Evolutionary conservation across 2,888 invertebrate genomes (phyloP), one percentile per base, ranked within the genome.

Genomic region (Ornithoptera alexandrae): DNA sequence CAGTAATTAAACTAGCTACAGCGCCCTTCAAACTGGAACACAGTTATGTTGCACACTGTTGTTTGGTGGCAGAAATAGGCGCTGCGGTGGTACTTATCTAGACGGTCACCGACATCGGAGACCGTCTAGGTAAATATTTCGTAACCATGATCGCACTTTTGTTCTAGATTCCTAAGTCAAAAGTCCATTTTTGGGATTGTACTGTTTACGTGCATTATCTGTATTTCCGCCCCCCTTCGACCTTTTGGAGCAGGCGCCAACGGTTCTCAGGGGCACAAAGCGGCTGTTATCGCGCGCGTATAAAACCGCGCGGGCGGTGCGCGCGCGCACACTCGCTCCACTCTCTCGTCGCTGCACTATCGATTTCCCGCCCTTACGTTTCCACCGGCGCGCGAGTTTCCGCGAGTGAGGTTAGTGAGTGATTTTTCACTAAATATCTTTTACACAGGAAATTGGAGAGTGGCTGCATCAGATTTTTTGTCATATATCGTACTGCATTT

Each of bases 251-350:
- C 69, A 74, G 74, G 74, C 74, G 74, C 73, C 68, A 70, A 58
- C 70, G 71, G 61, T 67, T 67, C 71, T 73, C 72, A 73, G 72
- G 73, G 74, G 75, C 74, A 77, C 76, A 75, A 74, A 74, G 77
- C 71, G 69, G 63, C 71, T 73, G 82, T 88, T 90, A 89, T 89
- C 90, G 77, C 74, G 81, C 78, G 82, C 82, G 77, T 90, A 91
- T 92, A 91, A 81, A 92, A 90, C 81, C 70, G 78, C 75, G 72
- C 80, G 67, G 71, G 60, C 74, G 74, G 36, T 81, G 92, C 90
- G 90, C 92, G 89, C 85, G 89, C 92, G 89, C 92, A 87, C 92
- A 90, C 84, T 90, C 84, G 89, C 81, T 81, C 71, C 79, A 82
- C 75, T 82, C 81, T 81, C 83, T 84, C 83, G 76, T 84, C 81